Evolutionary conservation across 64 coral and sea anemone genomes (phyloP).

Genomic region (Astreopora myriophthalma): DNA sequence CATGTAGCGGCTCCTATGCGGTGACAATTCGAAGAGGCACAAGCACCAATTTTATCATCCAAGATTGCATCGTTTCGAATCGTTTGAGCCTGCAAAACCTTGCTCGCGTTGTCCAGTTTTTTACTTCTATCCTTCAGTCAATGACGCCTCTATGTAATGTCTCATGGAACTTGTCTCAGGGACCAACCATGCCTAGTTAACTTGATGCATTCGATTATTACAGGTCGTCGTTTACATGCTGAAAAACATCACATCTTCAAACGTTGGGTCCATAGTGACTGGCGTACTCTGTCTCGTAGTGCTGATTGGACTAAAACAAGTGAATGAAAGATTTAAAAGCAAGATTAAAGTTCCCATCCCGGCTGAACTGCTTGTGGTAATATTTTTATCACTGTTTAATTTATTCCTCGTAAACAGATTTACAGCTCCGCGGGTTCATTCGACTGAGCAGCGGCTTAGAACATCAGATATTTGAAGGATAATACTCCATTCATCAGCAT

Average conservation of each 20-base stretch:
- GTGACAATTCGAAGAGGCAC: too few species aligned
- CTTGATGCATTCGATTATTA: not conserved
- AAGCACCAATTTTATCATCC: too few species aligned
- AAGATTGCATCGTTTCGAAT: too few species aligned
- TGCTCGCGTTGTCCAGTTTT: too few species aligned
- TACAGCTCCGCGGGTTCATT: too few species aligned
- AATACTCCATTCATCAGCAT: too few species aligned
- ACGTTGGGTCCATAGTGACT: constrained; percentile 79
- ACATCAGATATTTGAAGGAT: too few species aligned
- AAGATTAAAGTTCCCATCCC: constrained; percentile 83
- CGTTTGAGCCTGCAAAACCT: too few species aligned
- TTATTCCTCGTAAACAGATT: not conserved
- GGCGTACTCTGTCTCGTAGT: constrained; percentile 76
- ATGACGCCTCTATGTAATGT: too few species aligned
- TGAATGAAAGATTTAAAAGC: constrained; percentile 83
- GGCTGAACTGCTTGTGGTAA: constrained; percentile 93
- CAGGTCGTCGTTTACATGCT: constrained; percentile 69
- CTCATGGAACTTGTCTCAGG: not conserved
- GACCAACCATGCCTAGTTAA: not conserved
- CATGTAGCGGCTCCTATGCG: too few species aligned
- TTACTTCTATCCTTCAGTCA: too few species aligned
- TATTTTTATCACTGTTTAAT: not conserved
- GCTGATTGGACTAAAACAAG: constrained; percentile 77
- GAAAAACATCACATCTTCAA: constrained; percentile 54
- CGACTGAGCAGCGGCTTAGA: too few species aligned